These are phyloP conservation scores for Digitonthophagus gazella DNA, from an alignment of 2,888 invertebrate genomes.

Conservation along the genomic window DNA sequence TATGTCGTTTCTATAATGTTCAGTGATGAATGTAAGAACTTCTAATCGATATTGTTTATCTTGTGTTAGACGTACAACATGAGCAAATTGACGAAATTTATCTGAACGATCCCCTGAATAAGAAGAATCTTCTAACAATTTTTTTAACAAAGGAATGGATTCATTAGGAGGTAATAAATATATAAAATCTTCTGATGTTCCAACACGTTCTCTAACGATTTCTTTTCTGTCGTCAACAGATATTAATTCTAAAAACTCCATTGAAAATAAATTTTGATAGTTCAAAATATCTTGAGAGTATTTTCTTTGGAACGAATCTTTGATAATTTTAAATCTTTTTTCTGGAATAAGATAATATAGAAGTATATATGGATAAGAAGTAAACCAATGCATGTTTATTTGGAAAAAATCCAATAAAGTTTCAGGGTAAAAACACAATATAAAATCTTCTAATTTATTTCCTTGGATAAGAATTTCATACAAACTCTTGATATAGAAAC, in stretches of 20 bases:
- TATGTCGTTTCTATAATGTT: constrained; percentile 18
- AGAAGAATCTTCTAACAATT: constrained; percentile 11
- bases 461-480: constrained; percentile 13
- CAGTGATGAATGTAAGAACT: not conserved
- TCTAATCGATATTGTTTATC: constrained; percentile 14
- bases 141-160: constrained; percentile 21
- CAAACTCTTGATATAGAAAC: constrained; percentile 7
- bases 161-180: constrained; percentile 4
- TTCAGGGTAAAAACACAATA: constrained; percentile 13
- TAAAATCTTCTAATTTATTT: constrained; percentile 9
- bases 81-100: not conserved
- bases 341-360: not conserved
- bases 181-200: constrained; percentile 4
- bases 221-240: constrained; percentile 11
- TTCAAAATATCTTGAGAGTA: constrained; percentile 12
- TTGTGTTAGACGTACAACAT: constrained; percentile 3
- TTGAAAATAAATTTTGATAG: not conserved
- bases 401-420: constrained; percentile 6
- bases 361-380: not conserved
- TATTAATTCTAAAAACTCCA: constrained; percentile 7
- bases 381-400: not conserved
- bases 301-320: constrained; percentile 17
- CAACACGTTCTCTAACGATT: constrained; percentile 16
- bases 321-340: not conserved
- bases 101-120: not conserved